Base-by-base conservation (phyloP, 1,140 invertebrate species). In the Bombyx mandarina region DNA sequence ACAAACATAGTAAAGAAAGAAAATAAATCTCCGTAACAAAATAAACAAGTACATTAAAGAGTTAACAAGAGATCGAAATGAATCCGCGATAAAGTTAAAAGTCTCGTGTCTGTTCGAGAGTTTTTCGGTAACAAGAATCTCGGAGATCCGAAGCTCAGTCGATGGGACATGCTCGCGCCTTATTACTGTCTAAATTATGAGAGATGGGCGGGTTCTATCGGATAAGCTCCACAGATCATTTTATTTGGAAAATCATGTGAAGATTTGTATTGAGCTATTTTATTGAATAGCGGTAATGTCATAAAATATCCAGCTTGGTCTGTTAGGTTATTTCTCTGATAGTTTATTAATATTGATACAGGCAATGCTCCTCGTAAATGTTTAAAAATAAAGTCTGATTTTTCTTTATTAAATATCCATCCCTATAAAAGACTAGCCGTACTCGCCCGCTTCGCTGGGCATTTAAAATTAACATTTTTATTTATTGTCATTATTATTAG, bases 81-180 rank as follows among this genome's bases (percentile, higher is more conserved):
- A 67, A 67, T 75, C 70, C 62, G 51, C 67, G 66, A 75, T 77
- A 69, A 73, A 79, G 72, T 78, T 75, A 72, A 72, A 75, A 78
- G 75, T 56, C 58, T 49, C 45, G 10, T 71, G 64, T 62, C 65
- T 60, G 66, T 63, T 67, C 57, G 55, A 61, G 61, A 71, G 76
- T 73, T 71, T 79, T 81, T 70, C 67, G 71, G 68, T 71, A 71
- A 69, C 67, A 73, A 71, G 77, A 71, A 81, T 79, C 73, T 71
- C 62, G 65, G 63, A 46, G 70, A 69, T 71, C 76, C 73, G 69
- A 56, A 67, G 71, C 54, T 12, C 43, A 71, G 55, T 75, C 57
- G 54, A 55, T 61, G 60, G 67, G 70, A 72, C 71, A 73, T 67
- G 67, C 66, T 75, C 67, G 68, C 63, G 63, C 50, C 60, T 70